Percentiles rank a stretch among this genome's conserved stretches.
phyloP scores from a whole-genome alignment of 2,113 vertebrate species.

The Amazona guildingii region DNA sequence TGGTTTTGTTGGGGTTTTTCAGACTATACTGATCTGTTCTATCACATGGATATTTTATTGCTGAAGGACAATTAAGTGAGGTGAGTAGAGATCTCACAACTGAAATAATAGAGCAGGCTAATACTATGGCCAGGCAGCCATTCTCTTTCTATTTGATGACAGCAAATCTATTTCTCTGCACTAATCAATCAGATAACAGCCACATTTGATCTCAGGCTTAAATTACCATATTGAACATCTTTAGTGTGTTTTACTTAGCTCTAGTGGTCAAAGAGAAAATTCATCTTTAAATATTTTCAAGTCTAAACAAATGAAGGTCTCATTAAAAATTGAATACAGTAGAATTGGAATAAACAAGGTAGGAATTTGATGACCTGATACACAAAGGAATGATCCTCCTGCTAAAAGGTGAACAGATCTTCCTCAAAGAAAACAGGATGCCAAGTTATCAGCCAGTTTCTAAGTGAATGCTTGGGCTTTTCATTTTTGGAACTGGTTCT shows the following conservation, averaged over 20 bases:
- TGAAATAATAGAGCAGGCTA: background rate
- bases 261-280: background rate
- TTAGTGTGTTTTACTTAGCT: background rate
- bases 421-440: background rate
- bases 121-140: background rate
- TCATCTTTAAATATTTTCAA: background rate
- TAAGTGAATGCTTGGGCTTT: background rate
- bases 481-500: background rate
- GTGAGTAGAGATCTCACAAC: background rate
- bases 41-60: background rate
- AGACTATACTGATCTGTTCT: background rate
- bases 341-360: background rate
- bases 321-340: background rate
- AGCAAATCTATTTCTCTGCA: conserved; percentile 21
- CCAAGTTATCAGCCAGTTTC: background rate
- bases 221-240: background rate
- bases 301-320: background rate
- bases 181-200: conserved; percentile 25
- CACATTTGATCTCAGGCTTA: conserved; percentile 22
- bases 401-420: background rate
- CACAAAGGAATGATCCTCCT: background rate
- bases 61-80: background rate
- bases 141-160: conserved; percentile 33
- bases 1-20: background rate
- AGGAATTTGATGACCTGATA: background rate